Evolutionary conservation across 2,113 vertebrate genomes (phyloP), one percentile per base, ranked within the genome.

Genomic region (Actenoides lindsayi): DNA sequence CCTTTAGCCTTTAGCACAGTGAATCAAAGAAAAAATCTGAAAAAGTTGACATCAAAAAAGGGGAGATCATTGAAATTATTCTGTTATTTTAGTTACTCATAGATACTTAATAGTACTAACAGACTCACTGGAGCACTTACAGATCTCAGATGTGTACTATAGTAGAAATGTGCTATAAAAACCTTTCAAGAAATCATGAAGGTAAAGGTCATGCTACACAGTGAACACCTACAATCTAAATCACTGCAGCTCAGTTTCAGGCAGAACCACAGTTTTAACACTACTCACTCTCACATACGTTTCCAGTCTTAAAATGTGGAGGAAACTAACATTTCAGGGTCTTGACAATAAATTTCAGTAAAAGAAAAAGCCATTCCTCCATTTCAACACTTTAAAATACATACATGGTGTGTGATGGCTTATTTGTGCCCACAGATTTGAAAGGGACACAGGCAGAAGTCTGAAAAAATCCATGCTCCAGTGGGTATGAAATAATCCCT

Each of bases 381-480:
- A 42, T 54, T 87, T 75, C 30, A 64, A 3, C 20, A 18, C 6
- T 75, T 68, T 35, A 41, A 79, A 91, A 73, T 73, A 25, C 1
- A 9, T 25, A 13, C 0, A 0, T 41, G 13, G 4, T 23, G 6
- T 28, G 9, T 51, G 10, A 44, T 30, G 19, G 18, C 7, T 37
- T 20, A 19, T 59, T 87, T 76, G 16, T 65, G 17, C 37, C n/a
- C 50, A 24, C 1, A 1, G 35, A 63, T 91, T 74, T 84, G 33
- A 59, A 74, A 80, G 15, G 41, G 30, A 41, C n/a, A 20, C 11
- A 28, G 27, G 21, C 35, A 60, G 79, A 42, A 64, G 13, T 64
- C 11, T 23, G 16, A 84, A 80, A 80, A 64, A 59, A 53, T 28
- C 54, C 0, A 0, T 25, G 6, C 4, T 62, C 24, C 11, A 24